A percentile compares a stretch with the other conserved stretches of the same genome.
phyloP scores from a whole-genome alignment of 1,140 invertebrate species.

The Hycleus phaleratus region DNA sequence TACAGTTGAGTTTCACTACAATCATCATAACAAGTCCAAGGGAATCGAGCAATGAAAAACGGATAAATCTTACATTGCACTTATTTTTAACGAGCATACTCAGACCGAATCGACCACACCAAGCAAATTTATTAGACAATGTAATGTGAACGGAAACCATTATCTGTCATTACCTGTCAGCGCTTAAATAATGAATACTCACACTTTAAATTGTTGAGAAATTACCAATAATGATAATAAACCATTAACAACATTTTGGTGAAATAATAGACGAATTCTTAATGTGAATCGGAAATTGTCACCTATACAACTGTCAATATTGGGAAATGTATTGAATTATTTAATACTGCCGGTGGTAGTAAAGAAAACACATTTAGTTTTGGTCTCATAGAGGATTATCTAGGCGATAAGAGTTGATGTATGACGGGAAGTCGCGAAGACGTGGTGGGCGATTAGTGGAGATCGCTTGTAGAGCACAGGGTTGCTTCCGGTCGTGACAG shows the following conservation, averaged over 20 bases:
- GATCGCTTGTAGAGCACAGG: conserved; percentile 37
- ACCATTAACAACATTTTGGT: background rate
- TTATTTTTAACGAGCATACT: conserved; percentile 6
- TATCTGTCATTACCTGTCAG: conserved; percentile 5
- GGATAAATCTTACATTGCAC: background rate
- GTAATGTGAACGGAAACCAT: conserved; percentile 14
- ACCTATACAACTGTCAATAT: no score
- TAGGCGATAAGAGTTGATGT: conserved; percentile 24
- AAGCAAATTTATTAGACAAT: conserved; percentile 13
- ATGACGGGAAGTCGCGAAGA: conserved; percentile 39
- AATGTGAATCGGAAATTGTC: no score
- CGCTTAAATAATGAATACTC: conserved; percentile 4
- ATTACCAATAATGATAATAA: conserved; percentile 7
- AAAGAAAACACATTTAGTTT: no score
- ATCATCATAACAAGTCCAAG: background rate
- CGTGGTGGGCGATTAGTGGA: conserved; percentile 37
- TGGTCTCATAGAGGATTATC: conserved; percentile 14
- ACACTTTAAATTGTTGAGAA: no score
- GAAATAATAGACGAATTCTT: no score
- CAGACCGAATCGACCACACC: background rate
- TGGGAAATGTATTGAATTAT: no score
- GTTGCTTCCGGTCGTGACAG: conserved; percentile 39
- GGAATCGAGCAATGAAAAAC: background rate
- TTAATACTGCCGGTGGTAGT: no score
- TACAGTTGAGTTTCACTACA: background rate